Evolutionary conservation across 37 sponge, comb jelly and placozoan genomes (phyloP), one percentile per base, ranked within the genome.

Genomic region (Haliclona indistincta): DNA sequence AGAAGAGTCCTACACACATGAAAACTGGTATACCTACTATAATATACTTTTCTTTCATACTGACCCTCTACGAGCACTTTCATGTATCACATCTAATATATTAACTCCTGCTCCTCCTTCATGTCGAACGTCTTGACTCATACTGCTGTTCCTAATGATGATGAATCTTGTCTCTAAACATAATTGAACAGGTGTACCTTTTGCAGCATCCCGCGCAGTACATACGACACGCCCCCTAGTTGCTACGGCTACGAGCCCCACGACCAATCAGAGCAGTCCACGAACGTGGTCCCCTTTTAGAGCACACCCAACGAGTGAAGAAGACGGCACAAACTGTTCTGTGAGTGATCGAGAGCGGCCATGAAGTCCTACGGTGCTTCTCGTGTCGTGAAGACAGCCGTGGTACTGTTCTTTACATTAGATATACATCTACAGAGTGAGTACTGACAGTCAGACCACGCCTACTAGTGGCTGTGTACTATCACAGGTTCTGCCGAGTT

Each of bases 61-160:
- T 74, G 42, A 89, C 89, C 89, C 89, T 52, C 78, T 68, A 15
- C 82, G 78, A 36, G 84, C 89, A 38, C 84, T 89, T 22, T 45
- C 32, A 20, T 79, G 84, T 32, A 89, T 25, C n/a, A 68, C 42
- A 58, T 52, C 68, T 70, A 89, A 33, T 7, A 89, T 44, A 39
- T 87, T 77, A 35, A 39, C 78, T 38, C 28, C n/a, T 26, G 25
- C 54, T 47, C 10, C 15, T 17, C n/a, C n/a, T n/a, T n/a, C n/a
- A n/a, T n/a, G n/a, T n/a, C n/a, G n/a, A n/a, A n/a, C n/a, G n/a
- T n/a, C n/a, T n/a, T n/a, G n/a, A n/a, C n/a, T n/a, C n/a, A n/a
- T n/a, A n/a, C n/a, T n/a, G n/a, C n/a, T n/a, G n/a, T n/a, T n/a
- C n/a, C n/a, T n/a, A n/a, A n/a, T n/a, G n/a, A n/a, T n/a, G n/a